These are phyloP conservation scores for Tipula helvola DNA, from an alignment of 2,888 invertebrate species.

Conservation along the genomic window DNA sequence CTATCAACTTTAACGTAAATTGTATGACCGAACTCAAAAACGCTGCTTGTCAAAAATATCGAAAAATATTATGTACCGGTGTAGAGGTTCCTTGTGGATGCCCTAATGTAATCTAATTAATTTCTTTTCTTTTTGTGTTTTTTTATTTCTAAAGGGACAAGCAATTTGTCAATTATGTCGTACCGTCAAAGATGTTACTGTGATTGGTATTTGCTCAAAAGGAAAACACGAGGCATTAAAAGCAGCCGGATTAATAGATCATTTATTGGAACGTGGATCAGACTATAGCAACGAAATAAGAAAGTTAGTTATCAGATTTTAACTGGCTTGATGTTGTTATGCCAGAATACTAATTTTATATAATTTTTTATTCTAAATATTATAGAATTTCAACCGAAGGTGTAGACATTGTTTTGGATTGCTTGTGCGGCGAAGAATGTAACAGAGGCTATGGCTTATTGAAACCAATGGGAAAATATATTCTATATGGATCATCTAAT, in stretches of 20 bases:
- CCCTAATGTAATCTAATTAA: neutral
- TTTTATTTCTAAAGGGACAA: slow-evolving; percentile 50
- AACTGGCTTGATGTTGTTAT: neutral
- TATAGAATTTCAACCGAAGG: slow-evolving; percentile 58
- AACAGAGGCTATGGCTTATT: slow-evolving; percentile 70
- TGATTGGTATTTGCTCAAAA: slow-evolving; percentile 77
- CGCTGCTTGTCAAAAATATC: neutral
- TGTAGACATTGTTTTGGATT: slow-evolving; percentile 77
- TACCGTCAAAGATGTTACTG: slow-evolving; percentile 65
- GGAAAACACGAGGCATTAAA: slow-evolving; percentile 74
- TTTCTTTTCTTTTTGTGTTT: slow-evolving; percentile 10
- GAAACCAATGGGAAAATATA: slow-evolving; percentile 80
- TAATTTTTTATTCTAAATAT: slow-evolving; percentile 16
- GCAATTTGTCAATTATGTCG: slow-evolving; percentile 71
- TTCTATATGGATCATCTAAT: slow-evolving; percentile 77
- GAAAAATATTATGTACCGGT: neutral
- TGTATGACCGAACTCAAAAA: neutral
- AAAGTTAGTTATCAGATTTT: slow-evolving; percentile 46
- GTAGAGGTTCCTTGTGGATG: too few relatives aligned
- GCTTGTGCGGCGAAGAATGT: slow-evolving; percentile 79
- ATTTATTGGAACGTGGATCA: slow-evolving; percentile 64
- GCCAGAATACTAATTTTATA: neutral
- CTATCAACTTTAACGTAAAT: neutral
- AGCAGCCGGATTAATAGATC: slow-evolving; percentile 55
- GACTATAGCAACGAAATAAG: slow-evolving; percentile 76